phyloP scores from a whole-genome alignment of 2,888 invertebrate species.

The Anorthoa munda region DNA sequence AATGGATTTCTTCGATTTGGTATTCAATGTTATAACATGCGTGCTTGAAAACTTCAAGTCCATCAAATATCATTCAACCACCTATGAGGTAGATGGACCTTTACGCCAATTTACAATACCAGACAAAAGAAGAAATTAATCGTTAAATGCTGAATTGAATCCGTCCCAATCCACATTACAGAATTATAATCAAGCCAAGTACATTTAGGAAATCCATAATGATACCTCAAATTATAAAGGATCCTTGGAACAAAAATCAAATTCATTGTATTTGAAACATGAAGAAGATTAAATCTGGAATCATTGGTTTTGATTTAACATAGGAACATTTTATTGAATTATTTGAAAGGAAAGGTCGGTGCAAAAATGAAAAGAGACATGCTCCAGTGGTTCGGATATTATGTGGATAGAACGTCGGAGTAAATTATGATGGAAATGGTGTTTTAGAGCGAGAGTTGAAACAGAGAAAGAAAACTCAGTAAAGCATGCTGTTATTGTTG shows the following conservation, averaged over 20 bases:
- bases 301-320: constrained; percentile 60
- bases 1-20: background rate
- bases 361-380: constrained; percentile 47
- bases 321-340: constrained; percentile 57
- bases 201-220: constrained; percentile 27
- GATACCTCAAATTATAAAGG: constrained; percentile 33
- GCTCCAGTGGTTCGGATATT: constrained; percentile 54
- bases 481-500: constrained; percentile 44
- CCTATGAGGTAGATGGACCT: background rate
- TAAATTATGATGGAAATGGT: constrained; percentile 52
- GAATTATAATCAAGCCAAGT: constrained; percentile 46
- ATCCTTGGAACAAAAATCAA: constrained; percentile 42
- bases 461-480: constrained; percentile 24
- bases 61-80: background rate
- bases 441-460: constrained; percentile 25
- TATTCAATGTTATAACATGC: background rate
- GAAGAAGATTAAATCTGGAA: constrained; percentile 50
- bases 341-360: constrained; percentile 60
- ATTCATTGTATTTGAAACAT: constrained; percentile 57
- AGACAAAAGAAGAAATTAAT: constrained; percentile 9
- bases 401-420: constrained; percentile 40
- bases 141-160: constrained; percentile 19
- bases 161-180: constrained; percentile 5
- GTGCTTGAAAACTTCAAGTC: too few species aligned
- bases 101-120: background rate